Percentiles rank a stretch among this genome's conserved stretches.
phyloP scores from a whole-genome alignment of 2,113 vertebrate species.

The Larimichthys crocea region DNA sequence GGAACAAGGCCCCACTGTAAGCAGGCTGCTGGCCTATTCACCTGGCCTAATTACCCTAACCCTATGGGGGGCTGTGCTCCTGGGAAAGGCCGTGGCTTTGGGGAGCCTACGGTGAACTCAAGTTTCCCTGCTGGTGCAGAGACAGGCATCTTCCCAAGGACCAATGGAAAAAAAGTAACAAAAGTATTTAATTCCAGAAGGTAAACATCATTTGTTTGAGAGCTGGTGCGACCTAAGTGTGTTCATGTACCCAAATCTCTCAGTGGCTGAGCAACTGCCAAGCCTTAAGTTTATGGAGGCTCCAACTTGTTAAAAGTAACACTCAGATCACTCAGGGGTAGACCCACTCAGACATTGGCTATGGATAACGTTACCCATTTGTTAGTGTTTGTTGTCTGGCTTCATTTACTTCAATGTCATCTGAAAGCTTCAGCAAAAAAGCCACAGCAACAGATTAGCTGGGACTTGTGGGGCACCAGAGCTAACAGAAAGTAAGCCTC shows the following conservation, averaged over 20 bases:
- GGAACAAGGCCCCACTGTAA: slow-evolving; percentile 85
- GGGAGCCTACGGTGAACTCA: slow-evolving; percentile 60
- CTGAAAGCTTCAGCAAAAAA: slow-evolving; percentile 62
- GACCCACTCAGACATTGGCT: slow-evolving; percentile 47
- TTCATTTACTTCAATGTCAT: slow-evolving; percentile 72
- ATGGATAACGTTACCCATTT: slow-evolving; percentile 64
- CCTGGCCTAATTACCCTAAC: slow-evolving; percentile 84
- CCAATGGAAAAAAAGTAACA: slow-evolving; percentile 35
- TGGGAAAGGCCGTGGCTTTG: slow-evolving; percentile 71
- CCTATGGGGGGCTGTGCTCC: slow-evolving; percentile 67
- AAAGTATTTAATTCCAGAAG: slow-evolving; percentile 18
- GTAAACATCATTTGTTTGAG: slow-evolving; percentile 12
- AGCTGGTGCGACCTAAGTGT: slow-evolving; percentile 12
- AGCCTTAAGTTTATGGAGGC: slow-evolving; percentile 33
- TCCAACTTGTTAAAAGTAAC: slow-evolving; percentile 65
- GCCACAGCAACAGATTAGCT: slow-evolving; percentile 68
- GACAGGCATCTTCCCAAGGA: slow-evolving; percentile 25
- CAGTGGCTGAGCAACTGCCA: slow-evolving; percentile 13
- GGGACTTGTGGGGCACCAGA: slow-evolving; percentile 66
- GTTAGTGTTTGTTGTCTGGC: slow-evolving; percentile 74
- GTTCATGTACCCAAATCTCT: slow-evolving; percentile 12
- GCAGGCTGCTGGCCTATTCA: slow-evolving; percentile 81
- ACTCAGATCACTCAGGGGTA: slow-evolving; percentile 36
- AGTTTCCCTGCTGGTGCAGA: slow-evolving; percentile 51
- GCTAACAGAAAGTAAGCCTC: slow-evolving; percentile 70